Conservation (phyloP, 1,140 invertebrate genomes). For the Stenopsyche tienmushanensis region DNA sequence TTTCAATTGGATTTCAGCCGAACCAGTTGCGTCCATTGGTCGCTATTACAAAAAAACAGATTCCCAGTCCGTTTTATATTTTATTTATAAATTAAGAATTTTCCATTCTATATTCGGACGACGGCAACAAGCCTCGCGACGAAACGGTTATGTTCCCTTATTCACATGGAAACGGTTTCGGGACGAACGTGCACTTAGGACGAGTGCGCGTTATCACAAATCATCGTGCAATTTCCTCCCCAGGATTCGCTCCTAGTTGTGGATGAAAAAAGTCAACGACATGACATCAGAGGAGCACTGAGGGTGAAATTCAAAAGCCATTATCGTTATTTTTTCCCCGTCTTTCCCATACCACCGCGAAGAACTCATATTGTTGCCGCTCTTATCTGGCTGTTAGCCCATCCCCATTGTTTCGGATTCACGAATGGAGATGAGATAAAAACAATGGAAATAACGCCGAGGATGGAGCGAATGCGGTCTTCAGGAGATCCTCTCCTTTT, state of each 20-base stretch:
- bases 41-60: too few relatives aligned
- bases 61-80: too few relatives aligned
- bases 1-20: too few relatives aligned
- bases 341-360: not conserved
- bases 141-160: too few relatives aligned
- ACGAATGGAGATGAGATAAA: constrained; percentile 36
- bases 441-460: constrained; percentile 28
- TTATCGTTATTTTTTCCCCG: constrained; percentile 35
- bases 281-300: constrained; percentile 22
- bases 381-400: constrained; percentile 35
- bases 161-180: too few relatives aligned
- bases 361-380: constrained; percentile 35
- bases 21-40: too few relatives aligned
- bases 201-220: constrained; percentile 33
- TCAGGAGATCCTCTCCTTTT: too few relatives aligned
- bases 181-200: too few relatives aligned
- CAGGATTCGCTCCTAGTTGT: constrained; percentile 15
- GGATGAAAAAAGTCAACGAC: constrained; percentile 31
- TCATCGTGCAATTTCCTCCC: constrained; percentile 35
- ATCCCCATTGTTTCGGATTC: constrained; percentile 29
- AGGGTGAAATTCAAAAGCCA: constrained; percentile 37
- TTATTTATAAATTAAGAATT: too few relatives aligned
- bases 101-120: too few relatives aligned
- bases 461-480: not conserved
- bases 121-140: too few relatives aligned